phyloP scores from a whole-genome alignment of 1,140 invertebrate species.

The Schlechtendalia chinensis region DNA sequence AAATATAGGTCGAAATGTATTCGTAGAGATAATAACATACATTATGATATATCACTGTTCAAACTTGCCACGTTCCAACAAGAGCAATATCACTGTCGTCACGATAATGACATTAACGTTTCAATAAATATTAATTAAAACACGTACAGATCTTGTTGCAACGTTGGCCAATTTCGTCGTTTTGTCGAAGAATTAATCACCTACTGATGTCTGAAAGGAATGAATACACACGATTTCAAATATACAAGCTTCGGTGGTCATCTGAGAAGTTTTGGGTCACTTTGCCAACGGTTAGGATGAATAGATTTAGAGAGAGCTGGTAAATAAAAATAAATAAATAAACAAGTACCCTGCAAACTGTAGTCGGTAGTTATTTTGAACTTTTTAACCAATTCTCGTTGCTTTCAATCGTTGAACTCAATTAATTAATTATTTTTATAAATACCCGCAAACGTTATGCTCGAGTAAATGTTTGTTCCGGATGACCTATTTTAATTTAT shows the following conservation, averaged over 20 bases:
- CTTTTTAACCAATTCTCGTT: background rate
- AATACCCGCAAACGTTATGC: too few relatives aligned
- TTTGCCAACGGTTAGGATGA: background rate
- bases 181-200: background rate
- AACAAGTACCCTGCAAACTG: background rate
- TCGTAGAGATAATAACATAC: too few relatives aligned
- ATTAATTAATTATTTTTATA: too few relatives aligned
- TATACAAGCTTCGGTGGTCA: background rate
- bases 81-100: too few relatives aligned
- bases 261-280: background rate
- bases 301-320: too few relatives aligned
- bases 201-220: too few relatives aligned
- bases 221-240: background rate
- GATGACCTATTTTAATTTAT: too few relatives aligned
- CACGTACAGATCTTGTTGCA: background rate
- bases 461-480: too few relatives aligned
- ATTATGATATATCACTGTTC: too few relatives aligned
- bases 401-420: background rate
- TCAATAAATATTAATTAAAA: background rate
- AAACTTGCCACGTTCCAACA: too few relatives aligned
- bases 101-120: background rate
- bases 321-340: too few relatives aligned
- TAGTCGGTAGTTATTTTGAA: background rate
- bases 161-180: background rate
- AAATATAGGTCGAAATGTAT: too few relatives aligned